Percentiles rank a stretch among this genome's conserved stretches.
These are phyloP conservation scores for Ciconia maguari DNA, from an alignment of 2,113 vertebrate genomes.

Conservation along the genomic window DNA sequence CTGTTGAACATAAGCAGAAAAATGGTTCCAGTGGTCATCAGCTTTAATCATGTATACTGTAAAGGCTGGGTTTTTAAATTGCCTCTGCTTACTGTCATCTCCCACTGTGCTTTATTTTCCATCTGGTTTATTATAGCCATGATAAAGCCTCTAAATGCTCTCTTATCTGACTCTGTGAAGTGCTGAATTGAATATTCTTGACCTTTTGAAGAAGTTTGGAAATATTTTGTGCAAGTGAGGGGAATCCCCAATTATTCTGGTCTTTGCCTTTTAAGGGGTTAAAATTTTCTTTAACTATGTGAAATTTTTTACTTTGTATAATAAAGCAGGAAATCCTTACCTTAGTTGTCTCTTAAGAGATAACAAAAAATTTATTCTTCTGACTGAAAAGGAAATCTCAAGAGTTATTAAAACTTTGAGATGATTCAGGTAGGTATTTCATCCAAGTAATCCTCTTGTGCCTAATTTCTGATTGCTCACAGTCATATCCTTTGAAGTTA, in stretches of 20 bases:
- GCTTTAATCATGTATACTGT: not conserved
- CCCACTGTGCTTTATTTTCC: conserved; percentile 59
- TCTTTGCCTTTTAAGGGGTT: conserved; percentile 9
- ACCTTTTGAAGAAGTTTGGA: not conserved
- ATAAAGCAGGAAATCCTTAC: conserved; percentile 33
- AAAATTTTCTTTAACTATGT: not conserved
- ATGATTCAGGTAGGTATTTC: conserved; percentile 49
- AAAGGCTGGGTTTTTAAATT: conserved; percentile 46
- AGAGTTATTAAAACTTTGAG: conserved; percentile 56
- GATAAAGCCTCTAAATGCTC: conserved; percentile 16
- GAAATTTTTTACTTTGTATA: not conserved
- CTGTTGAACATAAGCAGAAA: conserved; percentile 11
- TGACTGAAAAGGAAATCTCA: conserved; percentile 37
- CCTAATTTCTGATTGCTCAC: conserved; percentile 40
- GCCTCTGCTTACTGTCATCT: conserved; percentile 58
- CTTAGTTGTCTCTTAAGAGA: conserved; percentile 46
- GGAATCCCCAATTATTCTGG: not conserved
- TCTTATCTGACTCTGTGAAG: not conserved
- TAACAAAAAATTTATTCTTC: conserved; percentile 47
- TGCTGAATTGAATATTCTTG: not conserved
- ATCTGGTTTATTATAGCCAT: conserved; percentile 11
- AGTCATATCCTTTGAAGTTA: conserved; percentile 46
- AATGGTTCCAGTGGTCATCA: conserved; percentile 27
- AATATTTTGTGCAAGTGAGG: not conserved
- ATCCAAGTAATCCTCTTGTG: conserved; percentile 25